Conservation (phyloP, 35 echinoderm and acorn worm species). For the Acanthaster planci region DNA sequence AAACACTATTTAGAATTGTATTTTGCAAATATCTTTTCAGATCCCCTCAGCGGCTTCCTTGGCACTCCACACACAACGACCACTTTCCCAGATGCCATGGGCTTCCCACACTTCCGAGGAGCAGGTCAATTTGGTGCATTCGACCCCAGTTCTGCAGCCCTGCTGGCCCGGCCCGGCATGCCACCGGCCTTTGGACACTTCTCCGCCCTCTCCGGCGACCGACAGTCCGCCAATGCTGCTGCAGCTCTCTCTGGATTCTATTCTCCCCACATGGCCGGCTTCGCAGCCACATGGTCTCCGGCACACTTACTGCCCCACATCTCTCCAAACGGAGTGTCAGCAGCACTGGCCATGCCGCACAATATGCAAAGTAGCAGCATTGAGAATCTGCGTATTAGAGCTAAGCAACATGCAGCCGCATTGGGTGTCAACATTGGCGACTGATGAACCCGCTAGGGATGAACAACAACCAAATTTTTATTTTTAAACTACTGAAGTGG, state of each 20-base stretch:
- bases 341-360: conserved; percentile 47
- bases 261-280: conserved; percentile 35
- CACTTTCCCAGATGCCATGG: conserved; percentile 39
- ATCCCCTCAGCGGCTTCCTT: conserved; percentile 28
- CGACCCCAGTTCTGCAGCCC: conserved; percentile 1
- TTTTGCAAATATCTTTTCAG: not conserved
- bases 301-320: conserved; percentile 23
- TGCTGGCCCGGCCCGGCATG: conserved; percentile 19
- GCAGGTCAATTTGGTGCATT: conserved; percentile 17
- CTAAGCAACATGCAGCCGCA: conserved; percentile 93
- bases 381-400: conserved; percentile 92
- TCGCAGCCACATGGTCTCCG: conserved; percentile 34
- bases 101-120: conserved; percentile 17
- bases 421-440: conserved; percentile 77
- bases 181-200: conserved; percentile 35
- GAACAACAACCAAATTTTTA: too few relatives aligned
- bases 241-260: conserved; percentile 41
- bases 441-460: not conserved
- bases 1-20: not conserved
- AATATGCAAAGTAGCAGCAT: conserved; percentile 86
- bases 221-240: not conserved
- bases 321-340: not conserved
- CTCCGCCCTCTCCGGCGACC: not conserved
- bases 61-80: conserved; percentile 12
- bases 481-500: too few relatives aligned